phyloP scores from a whole-genome alignment of 2,888 invertebrate genomes.

The Phlogophora meticulosa region DNA sequence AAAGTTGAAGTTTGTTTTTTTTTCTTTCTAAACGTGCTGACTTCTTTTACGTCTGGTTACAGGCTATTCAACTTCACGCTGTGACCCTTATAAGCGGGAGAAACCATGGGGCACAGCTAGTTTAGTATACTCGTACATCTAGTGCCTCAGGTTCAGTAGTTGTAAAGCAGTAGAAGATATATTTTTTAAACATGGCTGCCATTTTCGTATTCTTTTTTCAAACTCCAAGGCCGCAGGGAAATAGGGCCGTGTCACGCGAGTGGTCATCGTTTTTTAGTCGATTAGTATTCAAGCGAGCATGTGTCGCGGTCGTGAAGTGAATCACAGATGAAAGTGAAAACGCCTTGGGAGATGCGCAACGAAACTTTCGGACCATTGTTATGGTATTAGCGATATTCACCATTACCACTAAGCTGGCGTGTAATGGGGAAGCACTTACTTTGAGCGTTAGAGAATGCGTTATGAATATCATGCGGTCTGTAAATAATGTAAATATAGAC shows the following conservation, averaged over 20 bases:
- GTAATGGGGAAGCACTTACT: conserved; percentile 60
- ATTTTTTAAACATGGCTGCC: background rate
- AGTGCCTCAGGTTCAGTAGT: too few species aligned
- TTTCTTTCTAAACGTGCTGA: too few species aligned
- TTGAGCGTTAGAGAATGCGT: conserved; percentile 21
- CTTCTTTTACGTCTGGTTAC: too few species aligned
- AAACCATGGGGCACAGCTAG: too few species aligned
- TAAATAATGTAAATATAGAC: conserved; percentile 52
- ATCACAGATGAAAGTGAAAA: conserved; percentile 82
- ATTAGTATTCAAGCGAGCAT: conserved; percentile 73
- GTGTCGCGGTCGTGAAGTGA: conserved; percentile 75
- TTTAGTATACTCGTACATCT: too few species aligned
- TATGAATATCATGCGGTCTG: conserved; percentile 43
- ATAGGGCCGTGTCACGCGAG: conserved; percentile 42
- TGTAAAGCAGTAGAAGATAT: too few species aligned
- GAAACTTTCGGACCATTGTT: conserved; percentile 75
- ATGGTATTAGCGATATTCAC: conserved; percentile 53
- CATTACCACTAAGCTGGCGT: conserved; percentile 59
- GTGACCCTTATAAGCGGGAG: too few species aligned
- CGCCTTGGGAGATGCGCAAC: conserved; percentile 66
- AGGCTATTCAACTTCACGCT: too few species aligned
- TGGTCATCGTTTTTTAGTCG: conserved; percentile 50
- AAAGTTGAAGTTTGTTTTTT: too few species aligned
- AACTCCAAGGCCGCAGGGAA: conserved; percentile 67
- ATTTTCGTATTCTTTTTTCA: conserved; percentile 46